Evolutionary conservation across 30 jellyfish, hydroid and myxozoan genomes (phyloP).

Genomic region (Morbakka virulenta): DNA sequence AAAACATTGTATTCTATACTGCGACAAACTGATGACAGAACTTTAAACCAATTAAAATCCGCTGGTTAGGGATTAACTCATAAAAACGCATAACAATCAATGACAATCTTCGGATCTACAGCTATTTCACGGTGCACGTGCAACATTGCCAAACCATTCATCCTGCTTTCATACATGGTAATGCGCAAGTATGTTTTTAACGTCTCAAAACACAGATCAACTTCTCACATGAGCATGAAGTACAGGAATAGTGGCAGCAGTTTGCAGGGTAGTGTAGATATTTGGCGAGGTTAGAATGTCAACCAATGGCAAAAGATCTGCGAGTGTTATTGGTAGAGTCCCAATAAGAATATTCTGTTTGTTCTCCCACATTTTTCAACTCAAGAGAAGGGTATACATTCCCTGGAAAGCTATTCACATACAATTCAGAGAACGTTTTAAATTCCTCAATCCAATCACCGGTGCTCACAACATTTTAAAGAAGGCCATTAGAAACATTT

Average conservation of each 20-base stretch:
- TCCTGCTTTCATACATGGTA: slow-evolving; percentile 13
- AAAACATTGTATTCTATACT: too few species aligned
- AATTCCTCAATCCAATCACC: background rate
- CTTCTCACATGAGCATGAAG: slow-evolving; percentile 62
- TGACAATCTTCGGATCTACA: background rate
- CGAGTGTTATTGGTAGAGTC: slow-evolving; percentile 29
- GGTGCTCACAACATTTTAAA: background rate
- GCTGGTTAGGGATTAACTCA: too few species aligned
- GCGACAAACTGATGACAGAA: too few species aligned
- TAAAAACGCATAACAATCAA: background rate
- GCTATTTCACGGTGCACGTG: background rate
- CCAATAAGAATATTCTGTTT: slow-evolving; percentile 3
- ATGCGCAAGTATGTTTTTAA: slow-evolving; percentile 34
- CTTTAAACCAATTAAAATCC: too few species aligned
- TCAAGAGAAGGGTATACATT: background rate
- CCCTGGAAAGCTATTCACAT: background rate
- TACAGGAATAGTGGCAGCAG: slow-evolving; percentile 55
- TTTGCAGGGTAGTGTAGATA: slow-evolving; percentile 26
- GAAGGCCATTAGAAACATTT: slow-evolving; percentile 5
- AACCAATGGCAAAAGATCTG: slow-evolving; percentile 35
- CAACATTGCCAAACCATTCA: background rate
- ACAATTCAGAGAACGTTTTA: background rate
- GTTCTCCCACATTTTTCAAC: slow-evolving; percentile 14
- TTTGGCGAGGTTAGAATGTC: slow-evolving; percentile 46
- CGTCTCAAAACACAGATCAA: slow-evolving; percentile 31